Evolutionary conservation across 2,888 invertebrate species (phyloP), one percentile per base, ranked within the genome.

Genomic region (Ommatoiulus sabulosus): DNA sequence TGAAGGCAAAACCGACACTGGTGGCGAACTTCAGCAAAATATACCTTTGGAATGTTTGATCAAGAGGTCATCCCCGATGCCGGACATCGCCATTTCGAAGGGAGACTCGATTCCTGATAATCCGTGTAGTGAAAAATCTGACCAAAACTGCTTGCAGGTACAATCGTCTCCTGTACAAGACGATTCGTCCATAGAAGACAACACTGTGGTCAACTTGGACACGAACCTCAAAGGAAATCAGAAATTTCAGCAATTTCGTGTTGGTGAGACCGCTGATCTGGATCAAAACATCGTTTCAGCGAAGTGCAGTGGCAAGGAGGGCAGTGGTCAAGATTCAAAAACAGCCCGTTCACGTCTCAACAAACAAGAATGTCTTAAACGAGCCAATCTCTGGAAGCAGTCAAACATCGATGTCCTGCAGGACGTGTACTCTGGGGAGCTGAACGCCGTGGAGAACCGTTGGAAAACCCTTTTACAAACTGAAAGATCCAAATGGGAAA

Each of bases 401-500:
- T 72, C 72, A 10, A 72, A 72, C 72, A 24, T 72, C 72, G 72
- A 72, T 24, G 86, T 46, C 15, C 44, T 44, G 35, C 86, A 86
- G 20, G 86, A 86, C n/a, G 86, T 44, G 3, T 86, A 86, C 15
- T 48, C 44, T 20, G 46, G n/a, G 24, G 86, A 86, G 86, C 44
- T 86, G 44, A 44, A 86, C 20, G 44, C 44, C 0, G 48, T 86
- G 20, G 86, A 86, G 6, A 48, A 44, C 17, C 88, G 80, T 20
- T 88, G 88, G 88, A 63, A 88, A 24, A 88, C 10, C 3, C 17
- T 44, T 20, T 44, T 88, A 17, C 20, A 88, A 44, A 43, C 20
- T n/a, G 88, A 88, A 24, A 63, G 80, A 44, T 57, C 43, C 15
- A 35, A 44, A n/a, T 88, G 88, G 85, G 72, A 46, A 12, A 88